phyloP scores from a whole-genome alignment of 2,888 invertebrate genomes.

The Drosophila birchii region DNA sequence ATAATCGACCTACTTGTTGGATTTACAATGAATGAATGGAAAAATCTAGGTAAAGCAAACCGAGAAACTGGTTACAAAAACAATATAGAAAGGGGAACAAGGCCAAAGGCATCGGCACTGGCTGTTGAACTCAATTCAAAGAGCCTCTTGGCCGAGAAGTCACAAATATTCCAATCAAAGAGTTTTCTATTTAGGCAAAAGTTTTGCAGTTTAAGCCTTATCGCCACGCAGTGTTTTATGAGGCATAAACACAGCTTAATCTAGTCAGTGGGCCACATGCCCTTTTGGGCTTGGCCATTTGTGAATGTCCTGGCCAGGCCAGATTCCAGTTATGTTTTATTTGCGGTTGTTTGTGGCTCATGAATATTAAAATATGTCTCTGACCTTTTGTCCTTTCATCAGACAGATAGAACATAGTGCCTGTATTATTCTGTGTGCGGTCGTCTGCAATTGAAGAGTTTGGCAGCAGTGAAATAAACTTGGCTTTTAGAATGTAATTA shows the following conservation, averaged over 20 bases:
- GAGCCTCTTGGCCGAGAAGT: slow-evolving; percentile 7
- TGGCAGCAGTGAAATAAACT: slow-evolving; percentile 72
- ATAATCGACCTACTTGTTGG: slow-evolving; percentile 68
- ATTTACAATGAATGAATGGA: slow-evolving; percentile 14
- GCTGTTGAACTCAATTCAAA: slow-evolving; percentile 14
- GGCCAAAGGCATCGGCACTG: slow-evolving; percentile 9
- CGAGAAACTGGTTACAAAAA: slow-evolving; percentile 4
- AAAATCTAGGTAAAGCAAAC: slow-evolving; percentile 4
- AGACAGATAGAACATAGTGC: slow-evolving; percentile 29
- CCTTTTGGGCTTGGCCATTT: slow-evolving; percentile 23
- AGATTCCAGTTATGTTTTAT: slow-evolving; percentile 27
- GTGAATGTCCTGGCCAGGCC: slow-evolving; percentile 25
- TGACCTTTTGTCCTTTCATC: slow-evolving; percentile 65
- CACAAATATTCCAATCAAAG: slow-evolving; percentile 30
- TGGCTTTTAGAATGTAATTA: slow-evolving; percentile 71
- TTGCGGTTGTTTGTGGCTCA: slow-evolving; percentile 34
- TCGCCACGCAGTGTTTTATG: slow-evolving; percentile 33
- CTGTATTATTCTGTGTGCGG: slow-evolving; percentile 17
- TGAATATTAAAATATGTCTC: slow-evolving; percentile 68
- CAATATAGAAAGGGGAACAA: slow-evolving; percentile 13
- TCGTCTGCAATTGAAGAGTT: slow-evolving; percentile 52
- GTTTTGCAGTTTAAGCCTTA: slow-evolving; percentile 27
- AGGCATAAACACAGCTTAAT: slow-evolving; percentile 34
- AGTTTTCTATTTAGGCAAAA: slow-evolving; percentile 11
- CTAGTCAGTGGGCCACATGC: slow-evolving; percentile 36